These are phyloP conservation scores for Drosophila carrolli DNA, from an alignment of 1,140 invertebrate species.

Conservation along the genomic window DNA sequence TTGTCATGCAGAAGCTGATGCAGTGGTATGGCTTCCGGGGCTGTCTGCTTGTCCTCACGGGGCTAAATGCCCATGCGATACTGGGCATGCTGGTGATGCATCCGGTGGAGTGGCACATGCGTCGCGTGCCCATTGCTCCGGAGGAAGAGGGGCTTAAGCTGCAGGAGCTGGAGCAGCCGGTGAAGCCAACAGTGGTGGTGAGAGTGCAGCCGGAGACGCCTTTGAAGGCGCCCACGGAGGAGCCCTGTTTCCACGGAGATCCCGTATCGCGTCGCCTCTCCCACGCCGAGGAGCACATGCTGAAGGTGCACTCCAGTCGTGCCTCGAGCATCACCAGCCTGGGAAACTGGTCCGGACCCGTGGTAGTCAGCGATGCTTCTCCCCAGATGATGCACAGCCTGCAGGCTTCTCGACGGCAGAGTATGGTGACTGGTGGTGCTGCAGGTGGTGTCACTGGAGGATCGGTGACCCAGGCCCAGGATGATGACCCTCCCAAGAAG, in stretches of 20 bases:
- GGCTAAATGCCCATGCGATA: constrained; percentile 87
- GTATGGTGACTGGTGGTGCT: constrained; percentile 6
- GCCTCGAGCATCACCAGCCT: constrained; percentile 82
- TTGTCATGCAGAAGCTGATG: constrained; percentile 85
- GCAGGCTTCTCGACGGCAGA: constrained; percentile 55
- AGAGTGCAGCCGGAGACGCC: constrained; percentile 65
- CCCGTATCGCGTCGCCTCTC: constrained; percentile 45
- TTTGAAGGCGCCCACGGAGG: constrained; percentile 14
- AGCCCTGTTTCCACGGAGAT: constrained; percentile 24
- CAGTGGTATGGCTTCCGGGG: constrained; percentile 87
- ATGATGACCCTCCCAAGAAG: constrained; percentile 1
- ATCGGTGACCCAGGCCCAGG: not conserved
- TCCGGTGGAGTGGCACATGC: constrained; percentile 89
- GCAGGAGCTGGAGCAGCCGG: not conserved
- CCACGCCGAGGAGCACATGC: constrained; percentile 54
- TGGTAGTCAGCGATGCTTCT: constrained; percentile 77
- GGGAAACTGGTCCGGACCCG: constrained; percentile 83
- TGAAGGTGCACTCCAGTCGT: constrained; percentile 53
- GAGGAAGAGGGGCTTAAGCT: constrained; percentile 50
- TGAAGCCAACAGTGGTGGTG: constrained; percentile 30
- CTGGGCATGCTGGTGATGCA: constrained; percentile 88
- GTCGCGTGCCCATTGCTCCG: constrained; percentile 70
- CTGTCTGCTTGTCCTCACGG: constrained; percentile 87
- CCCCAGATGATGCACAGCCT: constrained; percentile 74
- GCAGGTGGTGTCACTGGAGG: not conserved